These are phyloP conservation scores for Pseudochirops corinnae DNA, from an alignment of 2,797 vertebrate species.

Conservation along the genomic window DNA sequence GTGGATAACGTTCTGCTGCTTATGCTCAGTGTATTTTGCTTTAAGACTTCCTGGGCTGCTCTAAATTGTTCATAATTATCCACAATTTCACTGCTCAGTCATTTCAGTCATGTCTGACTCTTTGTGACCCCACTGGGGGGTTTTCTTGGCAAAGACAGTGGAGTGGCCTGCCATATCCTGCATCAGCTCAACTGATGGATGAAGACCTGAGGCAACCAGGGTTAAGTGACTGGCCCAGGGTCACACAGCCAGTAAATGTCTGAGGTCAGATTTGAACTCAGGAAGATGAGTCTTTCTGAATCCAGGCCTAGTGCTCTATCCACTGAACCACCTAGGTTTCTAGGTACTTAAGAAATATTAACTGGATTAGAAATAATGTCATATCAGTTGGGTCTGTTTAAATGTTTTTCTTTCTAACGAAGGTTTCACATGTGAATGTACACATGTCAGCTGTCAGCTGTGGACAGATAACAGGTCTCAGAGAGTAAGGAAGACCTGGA, in stretches of 20 bases:
- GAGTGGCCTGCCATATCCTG: neutral
- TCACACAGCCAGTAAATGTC: neutral
- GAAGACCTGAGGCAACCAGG: neutral
- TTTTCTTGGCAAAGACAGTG: neutral
- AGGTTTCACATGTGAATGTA: neutral
- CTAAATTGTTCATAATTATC: neutral
- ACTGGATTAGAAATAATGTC: neutral
- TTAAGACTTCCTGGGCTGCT: neutral
- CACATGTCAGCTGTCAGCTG: neutral
- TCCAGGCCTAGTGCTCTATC: neutral
- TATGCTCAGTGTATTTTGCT: neutral
- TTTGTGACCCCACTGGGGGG: neutral
- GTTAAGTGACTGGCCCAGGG: neutral
- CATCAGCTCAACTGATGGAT: neutral
- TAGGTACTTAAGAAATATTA: neutral
- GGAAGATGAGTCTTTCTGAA: neutral
- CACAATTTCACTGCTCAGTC: neutral
- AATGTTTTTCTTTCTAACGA: neutral
- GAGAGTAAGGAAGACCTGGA: neutral
- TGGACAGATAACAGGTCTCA: neutral
- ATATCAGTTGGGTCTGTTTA: neutral
- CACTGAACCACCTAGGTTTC: neutral
- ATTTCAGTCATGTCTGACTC: neutral
- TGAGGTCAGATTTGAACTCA: neutral
- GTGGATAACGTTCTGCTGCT: neutral